A percentile compares a stretch with the other conserved stretches of the same genome.
These are phyloP conservation scores for Chionoecetes opilio DNA, from an alignment of 1,140 invertebrate species.

Conservation along the genomic window DNA sequence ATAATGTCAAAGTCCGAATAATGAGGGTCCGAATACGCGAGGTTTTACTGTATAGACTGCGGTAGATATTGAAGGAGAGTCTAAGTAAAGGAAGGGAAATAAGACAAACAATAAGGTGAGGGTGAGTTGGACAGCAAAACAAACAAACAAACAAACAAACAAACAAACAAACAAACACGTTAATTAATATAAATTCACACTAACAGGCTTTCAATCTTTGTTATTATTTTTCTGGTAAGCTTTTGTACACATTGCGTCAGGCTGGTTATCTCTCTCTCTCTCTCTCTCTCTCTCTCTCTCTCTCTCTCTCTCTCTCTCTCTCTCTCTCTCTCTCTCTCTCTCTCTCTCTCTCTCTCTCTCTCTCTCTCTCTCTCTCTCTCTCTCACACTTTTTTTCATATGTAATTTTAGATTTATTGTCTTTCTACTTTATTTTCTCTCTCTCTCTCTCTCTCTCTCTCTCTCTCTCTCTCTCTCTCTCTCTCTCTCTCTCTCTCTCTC, in stretches of 20 bases:
- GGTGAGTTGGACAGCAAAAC: not conserved
- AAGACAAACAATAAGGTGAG: not conserved
- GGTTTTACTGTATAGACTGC: not conserved
- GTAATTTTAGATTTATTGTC: not conserved
- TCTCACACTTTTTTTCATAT: not conserved
- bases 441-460: too few species aligned
- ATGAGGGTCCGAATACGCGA: not conserved
- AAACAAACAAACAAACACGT: not conserved
- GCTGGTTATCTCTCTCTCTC: too few species aligned
- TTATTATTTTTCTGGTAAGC: not conserved
- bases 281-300: not conserved
- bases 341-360: not conserved
- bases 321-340: not conserved
- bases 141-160: constrained; percentile 17
- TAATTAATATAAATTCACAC: not conserved
- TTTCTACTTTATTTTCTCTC: not conserved
- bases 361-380: not conserved
- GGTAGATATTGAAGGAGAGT: not conserved
- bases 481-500: too few species aligned
- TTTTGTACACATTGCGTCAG: not conserved
- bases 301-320: too few species aligned
- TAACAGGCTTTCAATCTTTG: not conserved
- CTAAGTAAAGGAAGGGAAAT: not conserved
- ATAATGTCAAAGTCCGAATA: too few species aligned
- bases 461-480: too few species aligned